phyloP scores from a whole-genome alignment of 2,113 vertebrate genomes.

The Mionectes macconnelli region DNA sequence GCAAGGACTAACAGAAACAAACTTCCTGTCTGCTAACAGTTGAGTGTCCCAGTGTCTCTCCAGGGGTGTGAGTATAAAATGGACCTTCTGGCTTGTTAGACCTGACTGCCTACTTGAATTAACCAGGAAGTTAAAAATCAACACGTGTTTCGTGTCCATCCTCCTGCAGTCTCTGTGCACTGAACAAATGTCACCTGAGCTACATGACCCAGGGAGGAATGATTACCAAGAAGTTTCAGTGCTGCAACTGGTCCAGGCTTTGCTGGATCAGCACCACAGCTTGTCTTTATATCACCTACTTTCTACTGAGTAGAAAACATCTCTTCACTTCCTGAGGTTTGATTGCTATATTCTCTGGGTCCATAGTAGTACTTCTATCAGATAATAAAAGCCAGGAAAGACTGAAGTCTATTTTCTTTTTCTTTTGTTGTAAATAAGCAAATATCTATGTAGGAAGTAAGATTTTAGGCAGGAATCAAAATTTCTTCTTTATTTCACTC shows the following conservation, averaged over 20 bases:
- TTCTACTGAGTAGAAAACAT: not conserved
- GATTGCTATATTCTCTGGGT: not conserved
- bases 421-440: not conserved
- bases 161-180: not conserved
- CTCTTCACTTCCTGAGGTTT: not conserved
- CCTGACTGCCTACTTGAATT: not conserved
- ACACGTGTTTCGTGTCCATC: not conserved
- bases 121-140: not conserved
- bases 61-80: not conserved
- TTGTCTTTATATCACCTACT: not conserved
- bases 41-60: not conserved
- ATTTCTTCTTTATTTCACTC: not conserved
- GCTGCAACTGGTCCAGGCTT: not conserved
- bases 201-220: rapidly evolving
- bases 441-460: not conserved
- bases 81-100: not conserved
- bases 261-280: not conserved
- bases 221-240: not conserved
- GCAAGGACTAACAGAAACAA: not conserved
- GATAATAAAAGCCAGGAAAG: not conserved
- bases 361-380: not conserved
- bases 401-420: not conserved
- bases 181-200: not conserved
- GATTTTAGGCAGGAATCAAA: not conserved
- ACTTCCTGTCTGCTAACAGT: not conserved